These are phyloP conservation scores for Stictonetta naevosa DNA, from an alignment of 2,113 vertebrate genomes.

Conservation along the genomic window DNA sequence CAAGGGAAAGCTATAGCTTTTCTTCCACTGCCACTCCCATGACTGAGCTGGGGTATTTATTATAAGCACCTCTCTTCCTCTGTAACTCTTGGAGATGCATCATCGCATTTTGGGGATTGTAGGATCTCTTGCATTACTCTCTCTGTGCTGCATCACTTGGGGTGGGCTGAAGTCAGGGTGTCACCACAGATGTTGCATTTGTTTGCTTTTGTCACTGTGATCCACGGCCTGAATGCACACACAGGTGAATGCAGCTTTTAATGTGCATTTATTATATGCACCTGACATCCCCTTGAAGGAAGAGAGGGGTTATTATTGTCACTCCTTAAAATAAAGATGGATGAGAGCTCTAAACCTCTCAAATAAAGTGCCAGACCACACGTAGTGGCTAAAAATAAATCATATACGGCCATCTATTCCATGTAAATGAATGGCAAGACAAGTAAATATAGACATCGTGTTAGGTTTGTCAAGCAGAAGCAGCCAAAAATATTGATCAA, in stretches of 20 bases:
- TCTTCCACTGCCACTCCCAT: not conserved
- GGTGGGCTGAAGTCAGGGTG: not conserved
- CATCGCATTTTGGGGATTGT: rapidly evolving
- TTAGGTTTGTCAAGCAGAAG: constrained; percentile 66
- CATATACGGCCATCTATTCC: constrained; percentile 61
- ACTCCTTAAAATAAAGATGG: constrained; percentile 67
- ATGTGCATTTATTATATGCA: constrained; percentile 66
- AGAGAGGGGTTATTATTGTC: constrained; percentile 61
- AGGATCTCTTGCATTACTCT: not conserved
- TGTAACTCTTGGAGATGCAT: rapidly evolving
- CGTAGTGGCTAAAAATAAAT: constrained; percentile 67
- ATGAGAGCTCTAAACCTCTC: constrained; percentile 65
- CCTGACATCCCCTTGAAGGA: constrained; percentile 50
- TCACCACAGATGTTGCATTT: constrained; percentile 34
- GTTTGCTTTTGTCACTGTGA: constrained; percentile 41
- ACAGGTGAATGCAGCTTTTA: constrained; percentile 60
- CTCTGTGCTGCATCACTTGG: not conserved
- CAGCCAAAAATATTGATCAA: constrained; percentile 80
- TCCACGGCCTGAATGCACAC: constrained; percentile 26
- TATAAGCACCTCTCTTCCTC: not conserved
- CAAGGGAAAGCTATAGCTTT: not conserved
- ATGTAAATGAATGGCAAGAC: constrained; percentile 75
- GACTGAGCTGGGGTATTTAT: not conserved
- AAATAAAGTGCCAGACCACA: constrained; percentile 68
- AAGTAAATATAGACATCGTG: constrained; percentile 70